Percentiles rank a stretch among this genome's conserved stretches.
Conservation (phyloP, 2,888 invertebrate species). For the Chrysolina haemoptera region DNA sequence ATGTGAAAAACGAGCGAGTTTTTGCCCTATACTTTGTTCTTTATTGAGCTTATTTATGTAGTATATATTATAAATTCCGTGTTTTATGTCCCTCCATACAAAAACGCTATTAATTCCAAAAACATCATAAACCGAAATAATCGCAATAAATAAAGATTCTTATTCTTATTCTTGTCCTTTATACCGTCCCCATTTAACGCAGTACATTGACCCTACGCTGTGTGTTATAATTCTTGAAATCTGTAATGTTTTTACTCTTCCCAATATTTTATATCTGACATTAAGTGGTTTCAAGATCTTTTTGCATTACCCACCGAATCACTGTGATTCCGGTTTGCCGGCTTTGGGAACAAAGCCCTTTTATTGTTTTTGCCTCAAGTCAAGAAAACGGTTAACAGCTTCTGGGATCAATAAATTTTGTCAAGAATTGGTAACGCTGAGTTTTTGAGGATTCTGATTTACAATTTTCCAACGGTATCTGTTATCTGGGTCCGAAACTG, state of each 20-base stretch:
- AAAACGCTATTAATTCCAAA: conserved; percentile 34
- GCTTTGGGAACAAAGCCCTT: conserved; percentile 38
- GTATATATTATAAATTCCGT: conserved; percentile 23
- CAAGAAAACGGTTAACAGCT: conserved; percentile 40
- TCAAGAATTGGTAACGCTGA: conserved; percentile 36
- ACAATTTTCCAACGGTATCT: conserved; percentile 42
- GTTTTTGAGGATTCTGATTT: conserved; percentile 41
- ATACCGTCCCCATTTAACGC: conserved; percentile 22
- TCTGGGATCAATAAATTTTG: conserved; percentile 38
- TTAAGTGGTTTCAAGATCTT: conserved; percentile 55
- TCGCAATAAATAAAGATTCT: conserved; percentile 34
- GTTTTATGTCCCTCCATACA: conserved; percentile 33
- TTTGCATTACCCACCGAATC: conserved; percentile 50
- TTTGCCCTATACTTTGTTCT: conserved; percentile 26
- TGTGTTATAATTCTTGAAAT: conserved; percentile 51
- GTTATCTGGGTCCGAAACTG: background rate
- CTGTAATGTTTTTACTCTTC: conserved; percentile 52
- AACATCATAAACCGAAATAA: conserved; percentile 37
- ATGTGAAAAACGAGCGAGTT: background rate
- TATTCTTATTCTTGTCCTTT: conserved; percentile 23
- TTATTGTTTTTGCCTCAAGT: conserved; percentile 45
- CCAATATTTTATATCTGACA: conserved; percentile 57
- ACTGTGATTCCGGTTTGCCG: conserved; percentile 40
- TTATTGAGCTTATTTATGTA: conserved; percentile 30
- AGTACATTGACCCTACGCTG: conserved; percentile 38